Conservation (phyloP, 2,113 vertebrate species). For the Lophius piscatorius region DNA sequence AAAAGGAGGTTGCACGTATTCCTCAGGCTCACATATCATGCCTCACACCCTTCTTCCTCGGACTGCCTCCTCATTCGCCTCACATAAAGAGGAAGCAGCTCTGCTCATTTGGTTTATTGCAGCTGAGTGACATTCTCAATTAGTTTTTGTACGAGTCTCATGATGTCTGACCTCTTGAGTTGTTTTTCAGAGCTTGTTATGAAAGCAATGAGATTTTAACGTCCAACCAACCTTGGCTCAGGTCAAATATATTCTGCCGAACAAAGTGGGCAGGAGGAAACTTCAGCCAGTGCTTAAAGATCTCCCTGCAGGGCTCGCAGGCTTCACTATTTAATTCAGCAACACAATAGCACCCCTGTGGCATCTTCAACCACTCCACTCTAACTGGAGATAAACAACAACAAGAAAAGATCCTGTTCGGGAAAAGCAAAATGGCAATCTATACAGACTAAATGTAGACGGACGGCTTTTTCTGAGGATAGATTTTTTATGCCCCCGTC, state of each 20-base stretch:
- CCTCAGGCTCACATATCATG: slow-evolving; percentile 12
- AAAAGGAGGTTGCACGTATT: slow-evolving; percentile 20
- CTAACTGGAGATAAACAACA: slow-evolving; percentile 14
- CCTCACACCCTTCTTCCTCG: slow-evolving; percentile 35
- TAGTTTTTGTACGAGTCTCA: slow-evolving; percentile 46
- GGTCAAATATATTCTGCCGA: slow-evolving; percentile 39
- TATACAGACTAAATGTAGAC: slow-evolving; percentile 5
- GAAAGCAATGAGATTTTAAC: slow-evolving; percentile 41
- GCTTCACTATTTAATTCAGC: slow-evolving; percentile 55
- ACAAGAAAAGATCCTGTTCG: not conserved
- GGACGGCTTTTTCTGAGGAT: not conserved
- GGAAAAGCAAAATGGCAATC: slow-evolving; percentile 23
- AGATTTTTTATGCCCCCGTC: not conserved
- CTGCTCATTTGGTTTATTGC: slow-evolving; percentile 47
- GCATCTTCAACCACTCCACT: slow-evolving; percentile 41
- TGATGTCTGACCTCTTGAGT: slow-evolving; percentile 45
- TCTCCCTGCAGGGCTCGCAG: slow-evolving; percentile 45
- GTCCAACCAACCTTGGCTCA: slow-evolving; percentile 37
- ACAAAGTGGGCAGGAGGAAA: slow-evolving; percentile 48
- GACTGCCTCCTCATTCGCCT: slow-evolving; percentile 19
- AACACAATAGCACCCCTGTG: slow-evolving; percentile 38
- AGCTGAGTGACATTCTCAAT: slow-evolving; percentile 56
- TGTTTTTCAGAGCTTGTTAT: slow-evolving; percentile 39
- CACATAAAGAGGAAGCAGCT: slow-evolving; percentile 34
- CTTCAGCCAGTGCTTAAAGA: slow-evolving; percentile 38